These are phyloP conservation scores for Climacteris rufus DNA, from an alignment of 2,113 vertebrate species.

Conservation along the genomic window DNA sequence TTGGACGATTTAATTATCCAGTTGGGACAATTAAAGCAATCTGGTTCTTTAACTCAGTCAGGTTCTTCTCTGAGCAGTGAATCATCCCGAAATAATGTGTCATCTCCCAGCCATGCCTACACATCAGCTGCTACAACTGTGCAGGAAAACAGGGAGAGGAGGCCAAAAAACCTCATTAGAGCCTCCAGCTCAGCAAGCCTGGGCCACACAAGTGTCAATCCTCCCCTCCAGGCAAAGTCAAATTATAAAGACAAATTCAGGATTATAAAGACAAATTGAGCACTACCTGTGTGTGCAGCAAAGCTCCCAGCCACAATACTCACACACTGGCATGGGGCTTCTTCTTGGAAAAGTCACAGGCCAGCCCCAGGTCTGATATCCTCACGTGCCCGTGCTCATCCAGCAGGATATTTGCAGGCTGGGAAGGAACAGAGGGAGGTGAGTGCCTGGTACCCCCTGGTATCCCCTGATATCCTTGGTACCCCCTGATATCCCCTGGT, in stretches of 20 bases:
- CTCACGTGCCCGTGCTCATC: constrained; percentile 94
- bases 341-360: constrained; percentile 98
- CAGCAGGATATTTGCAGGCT: constrained; percentile 97
- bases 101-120: constrained; percentile 61
- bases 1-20: constrained; percentile 23
- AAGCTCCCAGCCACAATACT: constrained; percentile 39
- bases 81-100: constrained; percentile 35
- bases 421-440: not conserved
- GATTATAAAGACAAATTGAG: not conserved
- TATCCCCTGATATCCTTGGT: too few species aligned
- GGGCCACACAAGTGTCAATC: not conserved
- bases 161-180: not conserved
- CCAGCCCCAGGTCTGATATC: constrained; percentile 95
- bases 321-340: constrained; percentile 97
- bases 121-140: constrained; percentile 50
- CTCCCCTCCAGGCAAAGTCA: not conserved
- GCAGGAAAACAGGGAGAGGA: constrained; percentile 33
- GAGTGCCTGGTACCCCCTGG: not conserved
- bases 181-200: not conserved
- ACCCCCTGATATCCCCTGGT: too few species aligned
- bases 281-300: not conserved
- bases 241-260: not conserved
- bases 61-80: constrained; percentile 38
- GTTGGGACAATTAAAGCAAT: constrained; percentile 55
- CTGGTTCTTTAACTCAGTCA: constrained; percentile 19